Evolutionary conservation across 2,888 invertebrate genomes (phyloP).

Genomic region (Oeneis ivallda): DNA sequence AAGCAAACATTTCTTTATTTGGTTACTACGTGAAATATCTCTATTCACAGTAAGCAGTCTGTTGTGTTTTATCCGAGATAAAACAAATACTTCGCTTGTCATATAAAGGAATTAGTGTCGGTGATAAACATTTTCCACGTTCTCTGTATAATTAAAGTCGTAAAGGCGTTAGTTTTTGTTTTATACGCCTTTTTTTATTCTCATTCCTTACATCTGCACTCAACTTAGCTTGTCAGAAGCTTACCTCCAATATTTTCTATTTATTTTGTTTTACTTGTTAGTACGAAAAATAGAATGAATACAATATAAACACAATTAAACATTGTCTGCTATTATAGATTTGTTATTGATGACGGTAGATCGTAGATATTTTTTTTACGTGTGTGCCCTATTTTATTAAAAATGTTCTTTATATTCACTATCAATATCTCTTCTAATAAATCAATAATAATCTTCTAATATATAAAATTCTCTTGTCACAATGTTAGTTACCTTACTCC

Average conservation of each 20-base stretch:
- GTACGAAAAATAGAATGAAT: too few species aligned
- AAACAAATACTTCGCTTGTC: conserved; percentile 9
- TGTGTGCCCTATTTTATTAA: too few species aligned
- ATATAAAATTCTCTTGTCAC: too few species aligned
- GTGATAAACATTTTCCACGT: conserved; percentile 1
- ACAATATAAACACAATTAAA: too few species aligned
- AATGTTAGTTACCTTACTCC: too few species aligned
- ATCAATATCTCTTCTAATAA: too few species aligned
- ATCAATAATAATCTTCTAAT: too few species aligned
- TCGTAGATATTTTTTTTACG: too few species aligned
- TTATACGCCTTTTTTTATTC: too few species aligned
- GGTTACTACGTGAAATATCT: background rate
- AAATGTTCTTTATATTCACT: too few species aligned
- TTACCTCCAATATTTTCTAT: background rate
- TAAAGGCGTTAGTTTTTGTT: conserved; percentile 8
- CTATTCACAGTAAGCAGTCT: background rate
- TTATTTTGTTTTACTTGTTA: background rate
- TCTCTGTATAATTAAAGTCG: conserved; percentile 8
- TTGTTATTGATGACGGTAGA: too few species aligned
- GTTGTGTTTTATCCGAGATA: conserved; percentile 10
- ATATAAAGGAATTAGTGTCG: conserved; percentile 1
- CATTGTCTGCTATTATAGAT: too few species aligned
- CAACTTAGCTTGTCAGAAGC: background rate
- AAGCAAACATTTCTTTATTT: conserved; percentile 19
- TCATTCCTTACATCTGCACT: background rate